Base-by-base conservation (phyloP, 1,140 invertebrate genomes). In the Apis laboriosa region DNA sequence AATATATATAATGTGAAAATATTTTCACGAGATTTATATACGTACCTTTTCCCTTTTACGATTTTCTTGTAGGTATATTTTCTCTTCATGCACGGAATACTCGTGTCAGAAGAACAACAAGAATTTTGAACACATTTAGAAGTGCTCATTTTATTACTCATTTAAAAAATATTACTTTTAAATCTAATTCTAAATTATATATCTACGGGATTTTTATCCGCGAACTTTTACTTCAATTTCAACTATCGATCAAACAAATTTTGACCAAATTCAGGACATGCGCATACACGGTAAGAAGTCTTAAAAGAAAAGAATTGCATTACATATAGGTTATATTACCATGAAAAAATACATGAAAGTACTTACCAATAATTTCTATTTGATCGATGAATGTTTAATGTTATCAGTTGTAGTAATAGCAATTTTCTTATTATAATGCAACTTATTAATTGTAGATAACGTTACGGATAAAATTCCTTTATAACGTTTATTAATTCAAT, bases 211-310 rank as follows among this genome's bases (percentile, higher is more conserved):
- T 60, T 76, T 17, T 43, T 43, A 43, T 43, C 34, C 34, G 5
- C 34, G 34, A 43, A 43, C 53, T 67, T 56, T 24, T 9, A 17
- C 19, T 19, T 24, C 53, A 28, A 63, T 49, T 80, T 77, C 77
- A 17, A 56, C 75, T 87, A 87, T 87, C 85, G 86, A 87, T 87
- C 85, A 87, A 88, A 88, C 86, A 86, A 87, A 76, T 53, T 68
- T 60, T 34, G 13, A 51, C 73, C 3, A 24, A 61, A 49, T 81
- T 68, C 73, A 60, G 53, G n/a, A 24, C 73, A 51, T 53, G 55
- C 73, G 24, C 34, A 5, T n/a, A 60, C 13, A 21, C 0, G 4
- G 2, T 5, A 21, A 60, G 19, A 11, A 11, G 9, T n/a, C 7
- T 63, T 43, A 43, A 43, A 43, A 43, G 34, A 28, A 53, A 81